Base-by-base conservation (phyloP, 2,113 vertebrate genomes). In the Arenaria interpres region DNA sequence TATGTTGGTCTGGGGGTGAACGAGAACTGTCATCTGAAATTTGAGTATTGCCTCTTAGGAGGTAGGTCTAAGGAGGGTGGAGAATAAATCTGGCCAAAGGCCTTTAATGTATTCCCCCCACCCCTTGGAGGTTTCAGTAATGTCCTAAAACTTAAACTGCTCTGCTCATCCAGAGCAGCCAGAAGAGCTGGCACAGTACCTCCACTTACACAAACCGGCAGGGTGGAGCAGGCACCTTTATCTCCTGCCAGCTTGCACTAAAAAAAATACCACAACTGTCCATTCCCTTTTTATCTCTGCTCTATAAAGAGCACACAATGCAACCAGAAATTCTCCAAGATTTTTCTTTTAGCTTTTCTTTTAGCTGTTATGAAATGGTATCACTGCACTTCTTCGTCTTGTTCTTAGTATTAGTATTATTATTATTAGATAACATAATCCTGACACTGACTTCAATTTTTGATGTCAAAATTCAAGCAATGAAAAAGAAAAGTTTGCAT, bases 401-500 rank as follows among this genome's bases (percentile, higher is more conserved):
- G 25, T 28, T 54, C 28, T 54, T 30, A 54, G 10, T 53, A 53
- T 27, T 28, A 51, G 22, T 48, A 50, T 50, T 50, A 50, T 51
- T 51, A 51, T 51, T 25, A 51, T 51, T 30, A 54, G 5, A 30
- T 54, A 54, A 84, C 18, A 15, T 18, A 94, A 95, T 80, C 39
- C 53, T 90, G 64, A 93, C 72, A 72, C 69, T 33, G 15, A 91
- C 67, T 96, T 96, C 87, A n/a, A 85, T 85, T 92, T 94, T 89
- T 88, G 87, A 85, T 48, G 75, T 88, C 83, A 82, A 95, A 95
- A 97, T 90, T 37, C 43, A 97, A 95, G 91, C 54, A 97, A 94
- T 45, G 50, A 92, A 78, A 92, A 93, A 91, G 43, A 91, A 81
- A 95, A 94, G 83, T 93, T 76, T 91, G 56, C 57, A 60, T 3